These are phyloP conservation scores for Avahi laniger DNA, from an alignment of 2,797 vertebrate species.

Conservation along the genomic window DNA sequence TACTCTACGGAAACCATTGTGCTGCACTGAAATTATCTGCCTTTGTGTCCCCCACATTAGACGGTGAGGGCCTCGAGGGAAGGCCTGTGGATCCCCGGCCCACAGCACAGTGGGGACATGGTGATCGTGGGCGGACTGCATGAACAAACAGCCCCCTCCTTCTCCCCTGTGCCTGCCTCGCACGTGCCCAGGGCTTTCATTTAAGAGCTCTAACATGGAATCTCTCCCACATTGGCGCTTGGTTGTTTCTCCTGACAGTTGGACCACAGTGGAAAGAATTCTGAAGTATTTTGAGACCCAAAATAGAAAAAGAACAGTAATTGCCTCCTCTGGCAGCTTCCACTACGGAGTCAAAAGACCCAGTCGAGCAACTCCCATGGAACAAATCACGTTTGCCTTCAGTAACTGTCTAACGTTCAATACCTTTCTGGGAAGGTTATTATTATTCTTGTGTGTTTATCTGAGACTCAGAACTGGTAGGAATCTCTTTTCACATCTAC, in stretches of 20 bases:
- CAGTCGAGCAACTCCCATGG: background rate
- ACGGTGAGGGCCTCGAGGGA: background rate
- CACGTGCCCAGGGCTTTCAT: background rate
- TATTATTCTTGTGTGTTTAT: constrained; percentile 71
- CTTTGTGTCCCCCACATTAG: fast-evolving
- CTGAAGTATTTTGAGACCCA: constrained; percentile 17
- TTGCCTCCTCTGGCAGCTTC: constrained; percentile 45
- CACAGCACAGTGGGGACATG: background rate
- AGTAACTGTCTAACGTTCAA: background rate
- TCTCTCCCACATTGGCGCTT: background rate
- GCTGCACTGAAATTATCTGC: background rate
- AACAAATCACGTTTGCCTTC: background rate
- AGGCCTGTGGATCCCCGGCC: fast-evolving
- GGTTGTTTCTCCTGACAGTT: background rate
- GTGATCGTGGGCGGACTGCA: fast-evolving
- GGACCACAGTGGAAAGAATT: constrained; percentile 34
- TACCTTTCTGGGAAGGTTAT: constrained; percentile 39
- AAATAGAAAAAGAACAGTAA: constrained; percentile 53
- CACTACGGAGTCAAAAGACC: constrained; percentile 29
- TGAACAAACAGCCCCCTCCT: fast-evolving
- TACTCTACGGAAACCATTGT: background rate
- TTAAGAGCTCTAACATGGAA: background rate
- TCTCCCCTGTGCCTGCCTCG: fast-evolving
- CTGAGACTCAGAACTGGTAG: constrained; percentile 36
- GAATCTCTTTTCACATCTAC: constrained; percentile 56